Evolutionary conservation across 2,888 invertebrate genomes (phyloP), one percentile per base, ranked within the genome.

Genomic region (Tolmerus cingulatus): DNA sequence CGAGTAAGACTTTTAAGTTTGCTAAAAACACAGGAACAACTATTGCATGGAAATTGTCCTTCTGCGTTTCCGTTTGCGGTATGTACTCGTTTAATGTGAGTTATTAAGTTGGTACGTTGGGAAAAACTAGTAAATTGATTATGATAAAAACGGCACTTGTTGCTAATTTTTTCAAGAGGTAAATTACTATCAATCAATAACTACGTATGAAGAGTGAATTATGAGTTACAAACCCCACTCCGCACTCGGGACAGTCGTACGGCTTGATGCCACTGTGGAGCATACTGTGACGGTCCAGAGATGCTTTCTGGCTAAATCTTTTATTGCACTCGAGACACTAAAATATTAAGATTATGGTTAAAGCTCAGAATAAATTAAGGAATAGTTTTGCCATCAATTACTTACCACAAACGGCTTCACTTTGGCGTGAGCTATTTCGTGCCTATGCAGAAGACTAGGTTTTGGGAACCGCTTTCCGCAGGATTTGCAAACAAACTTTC

Each of bases 381-480:
- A 51, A 51, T 23, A 16, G 16, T 14, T 81, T 27, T 30, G 40
- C 8, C 5, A 55, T 7, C 0, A 19, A 55, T 5, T 55, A 79
- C 88, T 89, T 88, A 90, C 90, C 74, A 85, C 74, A 86, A 89
- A 91, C 0, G 89, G 88, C 82, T 90, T 91, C 0, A 86, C 86
- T 12, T 88, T 86, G 2, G 88, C 89, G 76, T 91, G 91, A 0
- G 89, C 89, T 12, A 90, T 89, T 86, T 89, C 88, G 87, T 91
- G 91, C 1, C 90, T 89, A 1, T 37, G 87, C 0, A 91, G 82
- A 0, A 90, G 86, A 2, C 89, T 89, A 0, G 90, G 90, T 74
- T 90, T 91, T 0, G 77, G 37, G 79, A 91, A 91, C 5, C 86
- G 74, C 74, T 90, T 91, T 7, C 88, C 89, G 84, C 91, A 91